Evolutionary conservation across 2,113 vertebrate genomes (phyloP).

Genomic region (Balaeniceps rex): DNA sequence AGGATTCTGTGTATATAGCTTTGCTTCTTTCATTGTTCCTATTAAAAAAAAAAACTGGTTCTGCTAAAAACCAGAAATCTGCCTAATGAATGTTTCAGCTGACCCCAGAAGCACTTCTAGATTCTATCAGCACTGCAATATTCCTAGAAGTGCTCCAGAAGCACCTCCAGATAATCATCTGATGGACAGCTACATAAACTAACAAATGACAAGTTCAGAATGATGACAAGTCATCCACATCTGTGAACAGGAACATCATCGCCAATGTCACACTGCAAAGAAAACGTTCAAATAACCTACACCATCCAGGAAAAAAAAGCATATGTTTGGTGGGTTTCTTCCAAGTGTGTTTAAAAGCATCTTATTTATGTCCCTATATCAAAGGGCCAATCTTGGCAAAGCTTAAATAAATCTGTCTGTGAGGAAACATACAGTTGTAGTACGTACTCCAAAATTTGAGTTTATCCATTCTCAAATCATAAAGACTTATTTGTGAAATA

Average conservation of each 20-base stretch:
- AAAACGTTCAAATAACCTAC: background rate
- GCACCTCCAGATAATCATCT: background rate
- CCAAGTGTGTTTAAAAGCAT: background rate
- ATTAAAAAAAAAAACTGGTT: background rate
- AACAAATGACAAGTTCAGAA: background rate
- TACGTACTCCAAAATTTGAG: background rate
- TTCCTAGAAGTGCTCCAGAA: background rate
- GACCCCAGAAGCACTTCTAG: background rate
- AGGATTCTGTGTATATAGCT: background rate
- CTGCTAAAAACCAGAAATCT: background rate
- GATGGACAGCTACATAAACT: background rate
- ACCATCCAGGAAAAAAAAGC: background rate
- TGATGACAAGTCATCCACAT: background rate
- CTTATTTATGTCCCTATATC: background rate
- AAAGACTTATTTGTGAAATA: background rate
- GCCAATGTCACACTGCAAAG: background rate
- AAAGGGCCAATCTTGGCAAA: background rate
- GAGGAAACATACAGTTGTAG: background rate
- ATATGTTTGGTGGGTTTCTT: background rate
- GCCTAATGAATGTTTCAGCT: background rate
- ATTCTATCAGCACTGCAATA: background rate
- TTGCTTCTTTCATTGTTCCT: background rate
- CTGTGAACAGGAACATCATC: background rate
- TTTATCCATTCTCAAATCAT: background rate
- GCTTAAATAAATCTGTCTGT: background rate